Base-by-base conservation (phyloP, 1,140 invertebrate genomes). In the Cydia pomonella region DNA sequence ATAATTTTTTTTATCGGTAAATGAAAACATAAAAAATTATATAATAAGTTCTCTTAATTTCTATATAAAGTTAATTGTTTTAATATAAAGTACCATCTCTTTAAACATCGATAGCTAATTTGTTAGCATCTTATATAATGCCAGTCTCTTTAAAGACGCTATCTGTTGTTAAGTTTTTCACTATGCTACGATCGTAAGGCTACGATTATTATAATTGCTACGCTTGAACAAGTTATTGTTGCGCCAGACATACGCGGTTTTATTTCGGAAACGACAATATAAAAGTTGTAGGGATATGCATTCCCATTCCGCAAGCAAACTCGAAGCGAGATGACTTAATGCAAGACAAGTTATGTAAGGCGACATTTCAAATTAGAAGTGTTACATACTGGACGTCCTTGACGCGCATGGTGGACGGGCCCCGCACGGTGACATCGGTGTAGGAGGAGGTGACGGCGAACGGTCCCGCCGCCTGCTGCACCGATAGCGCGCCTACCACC, bases 381-480 rank as follows among this genome's bases (percentile, higher is more conserved):
- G 41, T n/a, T 72, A 89, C 94, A 94, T 87, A 96, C 95, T 93
- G 93, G n/a, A 95, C 87, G 80, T 86, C 92, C 78, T 94, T 95
- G 0, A 95, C 85, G 7, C 87, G 75, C 86, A 95, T 95, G 50
- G 93, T 85, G 0, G 94, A 94, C 0, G 94, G 94, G 6, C 95
- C 95, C 77, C 90, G 93, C 0, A 96, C 93, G 77, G 94, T 91
- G 63, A 96, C 94, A 77, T 96, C 93, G 2, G 83, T 93, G 82
- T 94, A 96, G 13, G 84, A 94, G 1, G 95, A 95, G 27, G 89
- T 93, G 1, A 96, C 87, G n/a, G 93, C 91, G 18, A 96, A 93
- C 0, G 95, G 92, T 4, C 95, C 95, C 10, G 93, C 82, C 5
- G 93, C 93, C 82, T 96, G 95, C 77, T 94, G 93, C 41, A 96